Evolutionary conservation across 2,113 vertebrate species (phyloP).

Genomic region (Neoarius graeffei): DNA sequence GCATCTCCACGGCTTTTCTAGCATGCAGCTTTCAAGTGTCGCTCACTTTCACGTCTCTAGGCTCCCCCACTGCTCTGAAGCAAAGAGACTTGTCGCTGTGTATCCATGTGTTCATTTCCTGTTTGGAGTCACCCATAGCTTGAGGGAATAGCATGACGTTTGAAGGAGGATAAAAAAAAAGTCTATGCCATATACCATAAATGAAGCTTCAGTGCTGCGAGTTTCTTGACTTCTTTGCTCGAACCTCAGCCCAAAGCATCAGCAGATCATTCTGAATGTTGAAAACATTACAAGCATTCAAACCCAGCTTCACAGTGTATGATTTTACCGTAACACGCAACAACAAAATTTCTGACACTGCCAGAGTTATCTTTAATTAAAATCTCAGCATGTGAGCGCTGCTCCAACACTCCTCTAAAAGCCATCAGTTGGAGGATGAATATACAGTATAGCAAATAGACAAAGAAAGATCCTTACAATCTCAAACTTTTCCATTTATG

Average conservation of each 20-base stretch:
- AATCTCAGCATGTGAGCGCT: background rate
- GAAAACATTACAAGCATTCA: background rate
- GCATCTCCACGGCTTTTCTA: background rate
- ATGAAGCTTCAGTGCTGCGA: background rate
- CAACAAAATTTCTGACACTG: background rate
- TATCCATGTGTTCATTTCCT: constrained; percentile 4
- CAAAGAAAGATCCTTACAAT: background rate
- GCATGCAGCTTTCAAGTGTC: constrained; percentile 5
- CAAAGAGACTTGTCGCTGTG: background rate
- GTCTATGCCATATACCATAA: constrained; percentile 2
- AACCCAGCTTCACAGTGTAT: too few relatives aligned
- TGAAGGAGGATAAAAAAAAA: background rate
- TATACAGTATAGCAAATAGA: too few relatives aligned
- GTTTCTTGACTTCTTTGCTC: background rate
- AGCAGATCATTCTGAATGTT: constrained; percentile 1
- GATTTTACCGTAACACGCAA: background rate
- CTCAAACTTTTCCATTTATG: background rate
- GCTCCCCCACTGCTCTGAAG: background rate
- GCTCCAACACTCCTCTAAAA: background rate
- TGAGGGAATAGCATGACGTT: background rate
- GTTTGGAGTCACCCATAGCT: background rate
- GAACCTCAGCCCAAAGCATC: background rate
- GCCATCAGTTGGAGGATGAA: background rate
- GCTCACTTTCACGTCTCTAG: background rate
- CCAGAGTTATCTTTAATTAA: background rate